phyloP scores from a whole-genome alignment of 2,888 invertebrate genomes.

The Crepidodera aurea region DNA sequence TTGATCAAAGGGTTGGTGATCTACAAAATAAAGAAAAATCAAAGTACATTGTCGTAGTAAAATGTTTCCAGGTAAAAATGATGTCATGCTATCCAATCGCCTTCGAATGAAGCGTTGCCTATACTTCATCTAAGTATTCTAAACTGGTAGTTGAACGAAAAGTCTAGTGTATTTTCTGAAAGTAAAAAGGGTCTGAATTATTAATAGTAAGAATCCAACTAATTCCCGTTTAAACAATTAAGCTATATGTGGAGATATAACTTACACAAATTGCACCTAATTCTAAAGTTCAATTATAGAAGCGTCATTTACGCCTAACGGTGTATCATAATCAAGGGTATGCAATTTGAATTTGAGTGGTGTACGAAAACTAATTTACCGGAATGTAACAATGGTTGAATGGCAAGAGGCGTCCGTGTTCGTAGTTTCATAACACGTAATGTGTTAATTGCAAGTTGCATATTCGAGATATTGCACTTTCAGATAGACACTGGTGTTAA shows the following conservation, averaged over 20 bases:
- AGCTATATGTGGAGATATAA: neutral
- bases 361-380: conserved; percentile 21
- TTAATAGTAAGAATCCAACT: too few species aligned
- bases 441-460: conserved; percentile 24
- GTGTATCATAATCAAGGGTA: conserved; percentile 12
- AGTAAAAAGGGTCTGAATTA: too few species aligned
- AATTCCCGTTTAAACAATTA: neutral
- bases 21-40: too few species aligned
- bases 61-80: too few species aligned
- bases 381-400: conserved; percentile 14
- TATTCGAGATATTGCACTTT: conserved; percentile 6
- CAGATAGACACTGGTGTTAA: too few species aligned
- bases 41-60: too few species aligned
- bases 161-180: too few species aligned
- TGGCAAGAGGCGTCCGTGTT: neutral
- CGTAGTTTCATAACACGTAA: conserved; percentile 18
- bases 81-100: too few species aligned
- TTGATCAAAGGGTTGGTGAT: too few species aligned
- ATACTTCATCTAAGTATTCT: too few species aligned
- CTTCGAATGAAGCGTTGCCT: too few species aligned
- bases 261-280: neutral
- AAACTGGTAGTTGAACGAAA: too few species aligned
- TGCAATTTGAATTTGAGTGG: conserved; percentile 21
- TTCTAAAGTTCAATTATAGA: conserved; percentile 3
- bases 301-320: neutral